Base-by-base conservation (phyloP, 2,888 invertebrate species). In the Orthonevra nobilis region DNA sequence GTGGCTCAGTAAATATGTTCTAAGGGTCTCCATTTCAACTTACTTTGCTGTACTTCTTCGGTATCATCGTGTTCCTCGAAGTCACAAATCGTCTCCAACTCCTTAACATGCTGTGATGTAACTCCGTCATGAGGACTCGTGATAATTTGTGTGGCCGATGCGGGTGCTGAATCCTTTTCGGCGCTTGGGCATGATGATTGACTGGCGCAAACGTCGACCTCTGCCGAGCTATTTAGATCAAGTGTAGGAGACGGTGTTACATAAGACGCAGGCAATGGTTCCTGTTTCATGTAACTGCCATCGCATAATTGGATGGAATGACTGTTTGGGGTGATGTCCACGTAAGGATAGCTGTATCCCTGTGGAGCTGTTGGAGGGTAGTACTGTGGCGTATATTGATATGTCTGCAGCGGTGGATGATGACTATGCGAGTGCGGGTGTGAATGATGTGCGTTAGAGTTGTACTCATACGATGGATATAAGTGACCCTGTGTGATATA, bases 201-300 rank as follows among this genome's bases (percentile, higher is more conserved):
- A 44, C 83, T 82, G n/a, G 83, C 81, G 17, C 77, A 72, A 1
- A 83, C 84, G 42, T 87, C 87, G 56, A 87, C 86, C 81, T 87
- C 87, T 6, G 86, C 82, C 12, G 87, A 87, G 73, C 86, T 87
- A 44, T 87, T 87, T 36, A 87, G 83, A 64, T 87, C 87, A 75
- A 87, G 82, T 2, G 87, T 87, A 30, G 87, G 87, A 56, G 87
- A 87, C 0, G 87, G 87, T 46, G 87, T 87, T 4, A 87, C 87
- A 63, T 87, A 87, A 0, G 87, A 87, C 42, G 85, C 85, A 66
- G 85, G 85, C 66, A 85, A 82, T 61, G 84, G 85, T 50, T 86
- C 87, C 74, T 83, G 85, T 54, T 86, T 87, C 34, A 85, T 81
- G 14, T 46, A 82, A 46, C 52, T 64, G 42, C 81, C 81, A 34